Evolutionary conservation across 1,140 invertebrate genomes (phyloP).

Genomic region (Propsilocerus akamusi): DNA sequence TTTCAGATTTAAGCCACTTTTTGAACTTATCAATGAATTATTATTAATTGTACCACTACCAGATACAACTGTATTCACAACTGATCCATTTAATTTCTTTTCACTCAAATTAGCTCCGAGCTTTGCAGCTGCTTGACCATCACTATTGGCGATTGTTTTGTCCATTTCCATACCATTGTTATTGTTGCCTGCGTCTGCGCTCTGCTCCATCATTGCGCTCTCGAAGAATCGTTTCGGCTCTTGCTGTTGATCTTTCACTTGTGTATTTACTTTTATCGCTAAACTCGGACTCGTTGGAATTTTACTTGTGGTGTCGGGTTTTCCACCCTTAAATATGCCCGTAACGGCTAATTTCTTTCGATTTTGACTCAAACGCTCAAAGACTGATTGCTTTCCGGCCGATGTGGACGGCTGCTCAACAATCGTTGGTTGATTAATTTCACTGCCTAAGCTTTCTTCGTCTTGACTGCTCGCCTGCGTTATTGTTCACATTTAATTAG

Average conservation of each 20-base stretch:
- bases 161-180: slow-evolving; percentile 1
- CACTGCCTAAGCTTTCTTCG: not conserved
- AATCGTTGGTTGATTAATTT: not conserved
- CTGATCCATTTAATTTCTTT: slow-evolving; percentile 2
- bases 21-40: not conserved
- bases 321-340: not conserved
- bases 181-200: slow-evolving; percentile 1
- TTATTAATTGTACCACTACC: not conserved
- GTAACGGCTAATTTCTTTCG: not conserved
- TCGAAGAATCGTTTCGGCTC: slow-evolving; percentile 1
- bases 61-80: not conserved
- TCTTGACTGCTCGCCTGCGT: not conserved
- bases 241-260: not conserved
- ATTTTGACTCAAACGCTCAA: not conserved
- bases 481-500: too few relatives aligned
- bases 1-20: not conserved
- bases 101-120: not conserved
- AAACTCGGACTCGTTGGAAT: not conserved
- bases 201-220: not conserved
- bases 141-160: slow-evolving; percentile 3
- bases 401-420: too few relatives aligned
- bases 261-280: not conserved
- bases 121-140: slow-evolving; percentile 1
- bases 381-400: not conserved
- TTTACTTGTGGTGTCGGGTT: too few relatives aligned